Base-by-base conservation (phyloP, 2,797 vertebrate species). In the Chaunax sp. region DNA sequence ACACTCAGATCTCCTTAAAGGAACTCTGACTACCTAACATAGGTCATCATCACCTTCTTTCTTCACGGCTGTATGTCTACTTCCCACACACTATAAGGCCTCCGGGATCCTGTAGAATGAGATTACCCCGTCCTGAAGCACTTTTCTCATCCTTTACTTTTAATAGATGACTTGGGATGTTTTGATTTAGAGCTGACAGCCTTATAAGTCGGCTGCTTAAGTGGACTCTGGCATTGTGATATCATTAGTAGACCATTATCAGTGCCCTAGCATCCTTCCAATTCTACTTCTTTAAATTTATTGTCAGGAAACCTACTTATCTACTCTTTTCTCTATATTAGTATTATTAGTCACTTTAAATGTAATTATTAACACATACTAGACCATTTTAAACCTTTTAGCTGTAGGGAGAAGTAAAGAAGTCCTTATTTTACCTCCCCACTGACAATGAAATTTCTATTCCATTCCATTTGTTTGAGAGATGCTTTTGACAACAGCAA, bases 181-280 rank as follows among this genome's bases (percentile, higher is more conserved):
- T 71, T 81, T 50, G 66, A 56, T 77, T 73, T n/a, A 47, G 35
- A 53, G 33, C 54, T 55, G 14, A 41, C 33, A 11, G 18, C 56
- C 45, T 64, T 75, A 30, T 59, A 44, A 28, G 44, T 28, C 11
- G 6, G 14, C 72, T 52, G 45, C 30, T 55, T 11, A 72, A 75
- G 65, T 61, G 67, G 62, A 66, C 64, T 73, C 22, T 50, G 6
- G 7, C 41, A 44, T 62, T 47, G 25, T 64, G 41, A 64, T 62
- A 51, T 33, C 58, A 66, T 78, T 64, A 72, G 43, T 11, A 4
- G 51, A 45, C 25, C 33, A 58, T 72, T 64, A 61, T 19, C 33
- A 3, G 41, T 52, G 13, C 26, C 9, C 15, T 14, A 40, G 38
- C 54, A 43, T 68, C 58, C 33, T 45, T 76, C 10, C 9, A 18